phyloP scores from a whole-genome alignment of 1,140 invertebrate genomes.

The Drosophila novamexicana region DNA sequence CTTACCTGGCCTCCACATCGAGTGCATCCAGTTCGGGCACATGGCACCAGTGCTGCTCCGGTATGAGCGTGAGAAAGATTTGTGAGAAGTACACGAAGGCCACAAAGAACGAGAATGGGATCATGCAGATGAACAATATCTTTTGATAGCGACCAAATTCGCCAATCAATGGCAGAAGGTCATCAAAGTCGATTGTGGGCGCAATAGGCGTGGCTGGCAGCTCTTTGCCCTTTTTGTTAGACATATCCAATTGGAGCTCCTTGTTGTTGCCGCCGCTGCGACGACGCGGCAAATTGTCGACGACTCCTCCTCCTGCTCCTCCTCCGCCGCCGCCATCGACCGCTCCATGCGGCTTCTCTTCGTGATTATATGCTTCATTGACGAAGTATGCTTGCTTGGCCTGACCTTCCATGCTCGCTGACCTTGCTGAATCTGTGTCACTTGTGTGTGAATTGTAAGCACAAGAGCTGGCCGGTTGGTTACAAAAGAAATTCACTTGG shows the following conservation, averaged over 20 bases:
- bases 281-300: constrained; percentile 59
- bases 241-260: constrained; percentile 65
- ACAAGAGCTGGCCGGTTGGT: background rate
- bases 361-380: constrained; percentile 74
- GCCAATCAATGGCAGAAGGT: constrained; percentile 92
- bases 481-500: constrained; percentile 63
- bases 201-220: constrained; percentile 1
- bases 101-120: constrained; percentile 93
- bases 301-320: background rate
- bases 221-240: constrained; percentile 49
- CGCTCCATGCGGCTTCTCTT: constrained; percentile 42
- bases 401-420: constrained; percentile 66
- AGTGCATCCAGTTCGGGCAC: constrained; percentile 88
- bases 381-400: constrained; percentile 78
- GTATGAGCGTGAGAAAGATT: constrained; percentile 92
- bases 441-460: constrained; percentile 38
- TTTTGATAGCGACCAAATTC: constrained; percentile 95
- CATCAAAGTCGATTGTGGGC: constrained; percentile 90
- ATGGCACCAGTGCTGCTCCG: constrained; percentile 91
- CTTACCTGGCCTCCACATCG: constrained; percentile 89
- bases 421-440: constrained; percentile 71
- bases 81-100: constrained; percentile 94
- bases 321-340: constrained; percentile 35
- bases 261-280: constrained; percentile 73
- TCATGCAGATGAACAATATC: constrained; percentile 92